A percentile compares a stretch with the other conserved stretches of the same genome.
Evolutionary conservation across 2,797 vertebrate species (phyloP).

Genomic region (Catamblyrhynchus diadema): DNA sequence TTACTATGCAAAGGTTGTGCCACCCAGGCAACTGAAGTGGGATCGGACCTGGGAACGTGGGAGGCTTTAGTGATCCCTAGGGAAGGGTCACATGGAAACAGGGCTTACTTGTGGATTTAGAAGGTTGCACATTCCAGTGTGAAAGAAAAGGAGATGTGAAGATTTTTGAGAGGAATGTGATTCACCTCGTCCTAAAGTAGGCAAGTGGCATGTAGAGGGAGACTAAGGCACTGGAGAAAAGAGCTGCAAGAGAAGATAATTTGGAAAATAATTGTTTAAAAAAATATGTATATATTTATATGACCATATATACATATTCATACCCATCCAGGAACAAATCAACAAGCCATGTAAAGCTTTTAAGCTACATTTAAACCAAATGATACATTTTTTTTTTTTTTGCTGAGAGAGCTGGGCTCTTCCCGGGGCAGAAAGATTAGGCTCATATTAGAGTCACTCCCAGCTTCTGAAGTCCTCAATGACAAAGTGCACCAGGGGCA

Average conservation of each 20-base stretch:
- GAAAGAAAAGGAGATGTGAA: not conserved
- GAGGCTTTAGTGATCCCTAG: not conserved
- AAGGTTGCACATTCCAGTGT: not conserved
- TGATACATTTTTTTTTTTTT: not conserved
- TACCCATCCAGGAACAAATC: not conserved
- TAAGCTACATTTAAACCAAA: not conserved
- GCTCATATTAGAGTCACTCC: not conserved
- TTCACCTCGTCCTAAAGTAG: not conserved
- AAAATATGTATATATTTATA: not conserved
- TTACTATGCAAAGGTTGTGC: not conserved
- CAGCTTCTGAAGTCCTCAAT: not conserved
- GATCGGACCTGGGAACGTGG: not conserved
- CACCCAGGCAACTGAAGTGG: not conserved
- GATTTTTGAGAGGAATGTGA: not conserved
- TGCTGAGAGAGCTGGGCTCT: not conserved
- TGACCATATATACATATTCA: not conserved
- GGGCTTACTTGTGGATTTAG: not conserved
- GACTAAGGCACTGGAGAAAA: not conserved
- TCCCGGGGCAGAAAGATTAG: not conserved
- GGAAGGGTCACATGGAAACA: not conserved
- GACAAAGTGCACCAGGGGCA: not conserved
- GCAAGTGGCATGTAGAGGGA: not conserved
- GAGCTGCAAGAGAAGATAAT: not conserved
- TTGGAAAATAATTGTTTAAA: not conserved
- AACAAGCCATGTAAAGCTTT: accelerated